Conservation (phyloP, 2,797 vertebrate species). For the Anas bernieri region DNA sequence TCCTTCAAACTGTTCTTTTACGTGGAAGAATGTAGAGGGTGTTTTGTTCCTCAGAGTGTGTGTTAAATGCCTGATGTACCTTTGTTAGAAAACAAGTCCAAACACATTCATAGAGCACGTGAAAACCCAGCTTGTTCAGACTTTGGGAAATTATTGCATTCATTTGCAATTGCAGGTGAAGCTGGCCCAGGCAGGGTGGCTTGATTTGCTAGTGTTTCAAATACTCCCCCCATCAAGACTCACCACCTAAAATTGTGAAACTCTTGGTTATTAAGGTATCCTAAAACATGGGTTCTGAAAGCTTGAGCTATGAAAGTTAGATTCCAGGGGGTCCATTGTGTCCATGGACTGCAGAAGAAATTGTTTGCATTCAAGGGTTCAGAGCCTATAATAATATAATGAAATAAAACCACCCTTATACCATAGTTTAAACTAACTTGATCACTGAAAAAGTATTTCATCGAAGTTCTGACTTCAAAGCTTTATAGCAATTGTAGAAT, state of each 20-base stretch:
- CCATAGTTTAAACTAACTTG: background rate
- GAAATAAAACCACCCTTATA: background rate
- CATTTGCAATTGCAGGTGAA: background rate
- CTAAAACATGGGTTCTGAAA: background rate
- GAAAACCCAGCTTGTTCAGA: background rate
- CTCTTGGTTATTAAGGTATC: background rate
- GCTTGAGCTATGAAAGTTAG: background rate
- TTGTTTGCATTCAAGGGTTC: background rate
- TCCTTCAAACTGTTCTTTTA: background rate
- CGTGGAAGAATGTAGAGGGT: background rate
- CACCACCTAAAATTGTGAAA: background rate
- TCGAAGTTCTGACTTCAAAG: background rate
- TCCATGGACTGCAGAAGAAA: background rate
- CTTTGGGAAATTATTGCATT: background rate
- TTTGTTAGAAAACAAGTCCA: background rate
- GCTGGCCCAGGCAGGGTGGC: background rate
- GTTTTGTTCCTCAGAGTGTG: background rate
- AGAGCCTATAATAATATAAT: background rate
- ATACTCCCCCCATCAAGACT: background rate
- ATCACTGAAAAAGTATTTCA: background rate
- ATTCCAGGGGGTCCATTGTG: background rate
- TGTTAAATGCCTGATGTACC: background rate
- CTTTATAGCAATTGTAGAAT: background rate
- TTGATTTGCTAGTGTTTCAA: background rate
- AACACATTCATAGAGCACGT: background rate